Conservation (phyloP, 2,113 vertebrate species). For the Plotosus lineatus region DNA sequence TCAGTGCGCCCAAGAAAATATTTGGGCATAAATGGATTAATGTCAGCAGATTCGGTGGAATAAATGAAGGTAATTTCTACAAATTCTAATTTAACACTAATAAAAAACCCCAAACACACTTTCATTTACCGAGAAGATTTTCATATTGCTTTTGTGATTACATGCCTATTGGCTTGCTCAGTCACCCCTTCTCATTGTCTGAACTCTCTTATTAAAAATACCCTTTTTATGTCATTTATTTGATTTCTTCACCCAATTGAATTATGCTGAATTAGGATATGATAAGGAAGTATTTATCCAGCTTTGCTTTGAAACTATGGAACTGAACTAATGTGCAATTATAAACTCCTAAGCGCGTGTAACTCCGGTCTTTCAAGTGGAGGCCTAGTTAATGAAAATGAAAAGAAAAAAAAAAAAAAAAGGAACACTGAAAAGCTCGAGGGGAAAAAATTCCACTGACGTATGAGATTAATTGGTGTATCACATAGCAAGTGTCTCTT, state of each 20-base stretch:
- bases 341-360: slow-evolving; percentile 17
- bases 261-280: slow-evolving; percentile 38
- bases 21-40: slow-evolving; percentile 32
- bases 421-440: neutral
- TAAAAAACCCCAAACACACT: slow-evolving; percentile 27
- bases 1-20: neutral
- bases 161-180: slow-evolving; percentile 13
- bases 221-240: slow-evolving; percentile 34
- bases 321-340: slow-evolving; percentile 40
- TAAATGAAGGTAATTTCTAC: slow-evolving; percentile 26
- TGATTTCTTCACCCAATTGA: slow-evolving; percentile 40
- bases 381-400: neutral
- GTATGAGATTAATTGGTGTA: slow-evolving; percentile 52
- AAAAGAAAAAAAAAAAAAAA: neutral
- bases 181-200: slow-evolving; percentile 28
- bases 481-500: slow-evolving; percentile 61
- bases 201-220: slow-evolving; percentile 35
- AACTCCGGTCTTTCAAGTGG: slow-evolving; percentile 8
- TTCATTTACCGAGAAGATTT: slow-evolving; percentile 26
- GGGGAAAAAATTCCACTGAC: neutral
- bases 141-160: slow-evolving; percentile 29
- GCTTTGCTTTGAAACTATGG: slow-evolving; percentile 38
- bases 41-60: slow-evolving; percentile 19
- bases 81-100: slow-evolving; percentile 40
- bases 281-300: slow-evolving; percentile 40